These are phyloP conservation scores for Ceratina japonica DNA, from an alignment of 1,140 invertebrate genomes.

Conservation along the genomic window DNA sequence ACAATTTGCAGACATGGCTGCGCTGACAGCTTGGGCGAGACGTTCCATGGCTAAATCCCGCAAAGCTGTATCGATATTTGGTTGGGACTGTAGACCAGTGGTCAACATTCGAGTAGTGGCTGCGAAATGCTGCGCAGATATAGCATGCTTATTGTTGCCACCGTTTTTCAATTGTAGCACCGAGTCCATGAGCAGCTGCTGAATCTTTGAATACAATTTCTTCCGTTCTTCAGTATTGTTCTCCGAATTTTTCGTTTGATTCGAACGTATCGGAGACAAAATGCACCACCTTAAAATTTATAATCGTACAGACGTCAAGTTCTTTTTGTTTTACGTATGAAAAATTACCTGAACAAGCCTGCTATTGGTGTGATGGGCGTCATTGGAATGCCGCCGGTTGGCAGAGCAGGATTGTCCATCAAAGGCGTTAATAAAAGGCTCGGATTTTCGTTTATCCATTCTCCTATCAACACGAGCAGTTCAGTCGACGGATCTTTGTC, in stretches of 20 bases:
- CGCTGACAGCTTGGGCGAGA: constrained; percentile 88
- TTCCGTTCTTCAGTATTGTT: constrained; percentile 61
- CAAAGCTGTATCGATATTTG: constrained; percentile 54
- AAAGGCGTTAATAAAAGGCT: constrained; percentile 86
- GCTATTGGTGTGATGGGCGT: constrained; percentile 89
- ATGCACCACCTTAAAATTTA: constrained; percentile 73
- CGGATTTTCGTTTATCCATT: constrained; percentile 81
- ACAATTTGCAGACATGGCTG: constrained; percentile 86
- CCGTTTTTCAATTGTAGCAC: constrained; percentile 73
- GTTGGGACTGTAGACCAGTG: constrained; percentile 58
- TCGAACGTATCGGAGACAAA: constrained; percentile 67
- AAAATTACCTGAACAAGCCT: constrained; percentile 82
- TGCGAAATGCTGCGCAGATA: constrained; percentile 77
- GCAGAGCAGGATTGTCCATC: constrained; percentile 84
- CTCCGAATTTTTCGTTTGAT: constrained; percentile 40
- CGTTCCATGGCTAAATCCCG: constrained; percentile 82
- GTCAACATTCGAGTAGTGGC: constrained; percentile 70
- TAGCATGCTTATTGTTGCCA: constrained; percentile 75
- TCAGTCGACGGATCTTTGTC: constrained; percentile 73
- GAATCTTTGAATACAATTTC: constrained; percentile 76
- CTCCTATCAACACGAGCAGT: constrained; percentile 71
- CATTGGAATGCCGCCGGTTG: constrained; percentile 89
- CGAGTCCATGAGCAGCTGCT: constrained; percentile 77
- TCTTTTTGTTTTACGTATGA: background rate
- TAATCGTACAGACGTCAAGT: constrained; percentile 6